Base-by-base conservation (phyloP, 92 coral and sea anemone species). In the Phenganax subtilis region DNA sequence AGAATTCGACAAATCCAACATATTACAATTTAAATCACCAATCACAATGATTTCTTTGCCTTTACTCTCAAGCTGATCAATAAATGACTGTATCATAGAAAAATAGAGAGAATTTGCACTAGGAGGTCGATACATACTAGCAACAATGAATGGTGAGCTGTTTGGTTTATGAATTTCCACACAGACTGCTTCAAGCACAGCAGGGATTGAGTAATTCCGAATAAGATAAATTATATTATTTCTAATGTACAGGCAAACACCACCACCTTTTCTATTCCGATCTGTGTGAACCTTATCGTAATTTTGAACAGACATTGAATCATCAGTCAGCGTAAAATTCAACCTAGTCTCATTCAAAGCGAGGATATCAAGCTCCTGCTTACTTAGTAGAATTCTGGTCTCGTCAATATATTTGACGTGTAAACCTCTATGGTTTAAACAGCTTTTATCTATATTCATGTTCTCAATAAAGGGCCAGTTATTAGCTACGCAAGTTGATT, bases 231-330 rank as follows among this genome's bases (percentile, higher is more conserved):
- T 59, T 9, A 59, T 4, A 59, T 59, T 59, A 59, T 10, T 59
- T 59, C 65, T 20, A 20, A 20, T 20, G 25, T 20, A 20, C 25
- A 62, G 30, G 31, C 68, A 62, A 25, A 62, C 68, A 62, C 68
- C 31, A 10, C 31, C 68, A 62, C 68, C 68, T n/a, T 62, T 28
- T 37, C 68, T 62, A 62, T 62, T 62, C 68, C 68, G 68, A 62
- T 62, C 68, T 4, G 68, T 62, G 27, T 37, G 5, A 62, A 62
- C 27, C 28, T n/a, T 9, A 14, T 62, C 68, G 27, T 6, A 6
- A 0, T 6, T 25, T 8, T 6, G 16, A 60, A 62, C 31, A 62
- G 68, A 62, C 29, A 62, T n/a, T 14, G 28, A 62, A 62, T 62
- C 68, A 62, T 62, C 68, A 62, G 20, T 60, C 15, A 56, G 25